phyloP scores from a whole-genome alignment of 2,888 invertebrate genomes.

The Pammene fasciana region DNA sequence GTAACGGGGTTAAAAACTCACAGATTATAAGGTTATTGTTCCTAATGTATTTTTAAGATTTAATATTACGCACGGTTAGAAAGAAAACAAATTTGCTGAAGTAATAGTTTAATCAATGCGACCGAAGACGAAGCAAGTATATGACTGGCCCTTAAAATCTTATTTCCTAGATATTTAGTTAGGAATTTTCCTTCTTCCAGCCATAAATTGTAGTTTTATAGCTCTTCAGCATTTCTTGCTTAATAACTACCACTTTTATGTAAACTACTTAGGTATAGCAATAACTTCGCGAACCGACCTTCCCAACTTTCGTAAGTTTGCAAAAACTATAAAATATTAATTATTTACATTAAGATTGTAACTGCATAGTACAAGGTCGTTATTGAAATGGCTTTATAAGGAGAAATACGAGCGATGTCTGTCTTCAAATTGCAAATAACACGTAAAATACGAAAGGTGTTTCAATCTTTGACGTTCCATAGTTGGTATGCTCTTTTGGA shows the following conservation, averaged over 20 bases:
- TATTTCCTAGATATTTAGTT: neutral
- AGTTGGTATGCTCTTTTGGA: neutral
- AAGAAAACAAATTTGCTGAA: no score
- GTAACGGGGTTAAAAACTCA: no score
- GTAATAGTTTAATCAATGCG: no score
- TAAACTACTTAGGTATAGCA: constrained; percentile 2
- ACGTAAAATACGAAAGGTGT: neutral
- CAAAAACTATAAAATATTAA: constrained; percentile 3
- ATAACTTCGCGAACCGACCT: constrained; percentile 20
- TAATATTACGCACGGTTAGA: no score
- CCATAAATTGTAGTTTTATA: constrained; percentile 19
- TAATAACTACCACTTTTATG: constrained; percentile 44
- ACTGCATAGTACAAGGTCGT: constrained; percentile 11
- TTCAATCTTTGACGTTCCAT: neutral
- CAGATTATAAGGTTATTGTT: no score
- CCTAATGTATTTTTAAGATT: no score
- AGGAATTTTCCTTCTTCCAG: neutral
- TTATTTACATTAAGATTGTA: neutral
- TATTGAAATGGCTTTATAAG: neutral
- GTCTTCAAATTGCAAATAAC: neutral
- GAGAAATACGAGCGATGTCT: neutral
- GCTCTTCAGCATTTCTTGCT: constrained; percentile 49
- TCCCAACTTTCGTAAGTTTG: constrained; percentile 10
- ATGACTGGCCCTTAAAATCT: neutral
- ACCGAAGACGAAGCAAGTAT: neutral